Base-by-base conservation (phyloP, 92 coral and sea anemone genomes). In the Epizoanthus stellaris region DNA sequence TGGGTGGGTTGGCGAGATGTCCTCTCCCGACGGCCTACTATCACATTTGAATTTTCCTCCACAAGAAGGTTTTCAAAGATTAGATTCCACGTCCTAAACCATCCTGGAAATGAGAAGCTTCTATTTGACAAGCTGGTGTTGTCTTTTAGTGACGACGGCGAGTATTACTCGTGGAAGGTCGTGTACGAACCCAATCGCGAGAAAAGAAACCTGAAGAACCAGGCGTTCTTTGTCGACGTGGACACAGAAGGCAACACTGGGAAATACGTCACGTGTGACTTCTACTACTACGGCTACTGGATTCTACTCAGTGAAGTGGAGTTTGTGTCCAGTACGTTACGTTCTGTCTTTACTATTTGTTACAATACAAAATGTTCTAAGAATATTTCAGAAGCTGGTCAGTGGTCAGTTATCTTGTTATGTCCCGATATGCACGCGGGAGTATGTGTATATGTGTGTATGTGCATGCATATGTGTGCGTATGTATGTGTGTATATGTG, bases 1-100 rank as follows among this genome's bases (percentile, higher is more conserved):
- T 97, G 99, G 99, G 88, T 97, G 23, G 99, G 99, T 5, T 97
- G 99, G 99, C 93, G 88, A 80, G 99, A 97, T 80, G 77, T 86
- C 39, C 49, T 69, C 69, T 93, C 94, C 21, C 76, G 71, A 8
- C 67, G 82, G 30, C 99, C 99, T 10, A 83, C 95, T 10, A 88
- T 95, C 63, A 88, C 93, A n/a, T 97, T 97, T 86, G 85, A 91
- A 68, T 97, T 97, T 76, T 92, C 95, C 15, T 40, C 97, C 0
- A 77, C 81, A 30, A 86, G 99, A 76, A 67, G 62, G 68, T 97
- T 97, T 81, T 85, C 94, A 9, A 84, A 88, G 66, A 89, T 97
- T 75, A 89, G 93, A 34, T 89, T 97, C 60, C 97, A 97, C 67
- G 90, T 91, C 15, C 82, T 93, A n/a, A 94, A 91, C 76, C 90